phyloP scores from a whole-genome alignment of 2,797 vertebrate species.

The Rousettus madagascariensis region DNA sequence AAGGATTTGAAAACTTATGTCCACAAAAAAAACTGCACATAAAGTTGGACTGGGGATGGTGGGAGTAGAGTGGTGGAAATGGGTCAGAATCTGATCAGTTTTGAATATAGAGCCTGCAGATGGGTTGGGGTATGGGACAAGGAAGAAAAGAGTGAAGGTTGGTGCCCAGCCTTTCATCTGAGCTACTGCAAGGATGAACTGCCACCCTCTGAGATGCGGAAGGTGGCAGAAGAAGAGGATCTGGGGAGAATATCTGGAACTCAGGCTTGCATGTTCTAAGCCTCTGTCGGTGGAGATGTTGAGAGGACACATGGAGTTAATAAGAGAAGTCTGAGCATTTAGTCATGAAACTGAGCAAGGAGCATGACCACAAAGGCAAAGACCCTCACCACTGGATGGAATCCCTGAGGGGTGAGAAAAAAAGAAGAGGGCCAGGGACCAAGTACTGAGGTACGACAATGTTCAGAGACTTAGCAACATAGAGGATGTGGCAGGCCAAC shows the following conservation, averaged over 20 bases:
- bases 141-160: not conserved
- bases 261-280: not conserved
- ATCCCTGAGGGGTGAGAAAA: not conserved
- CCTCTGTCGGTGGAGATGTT: not conserved
- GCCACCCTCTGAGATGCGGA: not conserved
- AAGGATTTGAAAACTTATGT: not conserved
- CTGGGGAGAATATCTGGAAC: not conserved
- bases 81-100: not conserved
- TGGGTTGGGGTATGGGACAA: not conserved
- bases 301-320: not conserved
- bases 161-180: not conserved
- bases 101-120: not conserved
- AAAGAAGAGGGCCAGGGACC: not conserved
- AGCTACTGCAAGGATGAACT: not conserved
- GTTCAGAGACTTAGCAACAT: not conserved
- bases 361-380: not conserved
- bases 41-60: not conserved
- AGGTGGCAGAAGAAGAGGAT: not conserved
- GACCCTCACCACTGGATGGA: not conserved
- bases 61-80: not conserved
- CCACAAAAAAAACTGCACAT: not conserved
- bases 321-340: not conserved
- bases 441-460: not conserved
- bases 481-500: not conserved
- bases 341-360: not conserved